Base-by-base conservation (phyloP, 2,888 invertebrate species). In the Anorthoa munda region DNA sequence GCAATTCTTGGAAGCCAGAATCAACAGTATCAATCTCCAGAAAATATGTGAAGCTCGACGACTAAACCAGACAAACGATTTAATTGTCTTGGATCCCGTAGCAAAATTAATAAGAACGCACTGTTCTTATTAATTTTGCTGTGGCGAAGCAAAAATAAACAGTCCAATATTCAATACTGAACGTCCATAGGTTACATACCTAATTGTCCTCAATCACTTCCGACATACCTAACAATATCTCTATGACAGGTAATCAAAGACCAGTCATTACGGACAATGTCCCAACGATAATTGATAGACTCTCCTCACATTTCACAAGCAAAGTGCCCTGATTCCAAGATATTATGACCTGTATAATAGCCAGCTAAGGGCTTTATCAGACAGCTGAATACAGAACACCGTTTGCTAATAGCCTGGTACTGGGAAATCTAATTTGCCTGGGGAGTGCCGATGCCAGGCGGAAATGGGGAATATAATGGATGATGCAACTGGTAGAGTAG, bases 401-500 rank as follows among this genome's bases (percentile, higher is more conserved):
- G 48, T 74, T 15, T 63, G 39, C 68, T 79, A 76, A 69, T 69
- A 76, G 69, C 31, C 56, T 65, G 50, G 66, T 81, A 56, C 81
- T 58, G 50, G 23, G 31, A 53, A 63, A 79, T 76, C 77, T 58
- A 79, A 76, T 79, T 81, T 66, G 65, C 69, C 48, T 53, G 39
- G 56, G 53, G 45, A 53, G 50, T 63, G 61, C 50, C 18, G 45
- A 46, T 66, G 75, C 66, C 53, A 58, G 69, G 51, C 31, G 23
- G 53, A 5, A n/a, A 39, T 50, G 23, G 18, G n/a, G 55, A 51
- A 66, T 18, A 46, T 67, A 67, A 75, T 78, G 39, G 63, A 80
- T 65, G 58, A 60, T 50, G 64, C 59, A 79, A 79, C 65, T 56
- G 60, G 75, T 65, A 39, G 39, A 39, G 1, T 39, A 39, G 39